phyloP scores from a whole-genome alignment of 2,113 vertebrate genomes.

The Rhabdornis inornatus region DNA sequence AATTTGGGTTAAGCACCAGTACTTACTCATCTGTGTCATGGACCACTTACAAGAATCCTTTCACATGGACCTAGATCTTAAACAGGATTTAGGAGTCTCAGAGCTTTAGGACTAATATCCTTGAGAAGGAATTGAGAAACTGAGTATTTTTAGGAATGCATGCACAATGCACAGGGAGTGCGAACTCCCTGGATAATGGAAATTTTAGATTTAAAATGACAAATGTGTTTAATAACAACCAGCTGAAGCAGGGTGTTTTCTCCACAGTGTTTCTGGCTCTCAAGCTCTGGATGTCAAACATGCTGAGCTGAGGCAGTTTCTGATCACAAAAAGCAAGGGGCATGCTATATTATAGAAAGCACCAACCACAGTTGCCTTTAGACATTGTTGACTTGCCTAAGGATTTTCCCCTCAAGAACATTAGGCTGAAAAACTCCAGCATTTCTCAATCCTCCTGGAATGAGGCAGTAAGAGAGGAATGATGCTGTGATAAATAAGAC shows the following conservation, averaged over 20 bases:
- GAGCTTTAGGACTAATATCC: background rate
- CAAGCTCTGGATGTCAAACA: background rate
- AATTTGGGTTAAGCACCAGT: background rate
- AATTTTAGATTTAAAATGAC: background rate
- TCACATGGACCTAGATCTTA: background rate
- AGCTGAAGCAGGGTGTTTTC: background rate
- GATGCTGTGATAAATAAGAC: background rate
- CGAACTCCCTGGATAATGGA: background rate
- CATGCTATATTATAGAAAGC: background rate
- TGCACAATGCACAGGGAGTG: background rate
- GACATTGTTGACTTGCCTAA: background rate
- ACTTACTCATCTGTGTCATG: background rate
- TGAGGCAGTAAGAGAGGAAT: background rate
- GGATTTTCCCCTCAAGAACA: background rate
- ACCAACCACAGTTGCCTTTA: background rate
- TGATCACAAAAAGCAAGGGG: background rate
- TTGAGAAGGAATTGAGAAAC: background rate
- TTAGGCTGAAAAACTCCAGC: background rate
- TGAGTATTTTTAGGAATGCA: background rate
- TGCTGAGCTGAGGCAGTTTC: background rate
- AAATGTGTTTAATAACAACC: background rate
- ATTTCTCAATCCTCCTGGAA: background rate
- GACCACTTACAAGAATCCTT: background rate
- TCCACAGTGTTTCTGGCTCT: background rate
- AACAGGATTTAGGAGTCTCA: background rate